phyloP scores from a whole-genome alignment of 1,140 invertebrate species.

The Drosophila arizonae region DNA sequence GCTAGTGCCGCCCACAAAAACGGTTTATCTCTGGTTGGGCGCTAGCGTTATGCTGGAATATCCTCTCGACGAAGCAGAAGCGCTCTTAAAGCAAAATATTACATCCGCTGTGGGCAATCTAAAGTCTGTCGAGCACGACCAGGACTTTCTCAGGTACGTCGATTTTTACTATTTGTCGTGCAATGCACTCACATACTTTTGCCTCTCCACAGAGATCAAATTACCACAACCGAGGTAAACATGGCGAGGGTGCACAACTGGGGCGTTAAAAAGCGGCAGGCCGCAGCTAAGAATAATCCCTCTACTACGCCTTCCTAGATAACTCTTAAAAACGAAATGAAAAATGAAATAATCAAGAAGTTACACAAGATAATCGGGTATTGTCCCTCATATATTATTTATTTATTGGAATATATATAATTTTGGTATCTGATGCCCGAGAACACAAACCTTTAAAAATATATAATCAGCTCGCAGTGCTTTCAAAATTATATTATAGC shows the following conservation, averaged over 20 bases:
- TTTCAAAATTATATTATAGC: slow-evolving; percentile 33
- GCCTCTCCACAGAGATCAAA: slow-evolving; percentile 91
- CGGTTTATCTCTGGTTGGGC: slow-evolving; percentile 98
- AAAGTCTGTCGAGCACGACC: slow-evolving; percentile 93
- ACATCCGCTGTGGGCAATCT: slow-evolving; percentile 93
- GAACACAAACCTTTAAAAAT: slow-evolving; percentile 16
- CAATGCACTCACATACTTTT: not conserved
- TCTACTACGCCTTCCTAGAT: slow-evolving; percentile 49
- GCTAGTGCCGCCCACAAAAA: slow-evolving; percentile 94
- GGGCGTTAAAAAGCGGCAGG: slow-evolving; percentile 94
- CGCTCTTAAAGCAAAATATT: slow-evolving; percentile 94
- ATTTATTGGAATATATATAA: slow-evolving; percentile 40
- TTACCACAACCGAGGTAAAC: slow-evolving; percentile 99
- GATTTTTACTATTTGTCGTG: not conserved
- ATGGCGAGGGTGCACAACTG: slow-evolving; percentile 98
- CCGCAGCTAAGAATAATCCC: slow-evolving; percentile 78
- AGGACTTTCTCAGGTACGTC: slow-evolving; percentile 84
- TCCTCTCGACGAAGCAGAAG: slow-evolving; percentile 94
- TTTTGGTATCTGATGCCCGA: slow-evolving; percentile 1
- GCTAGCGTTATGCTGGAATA: slow-evolving; percentile 99
- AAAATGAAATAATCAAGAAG: slow-evolving; percentile 20
- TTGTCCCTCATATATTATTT: slow-evolving; percentile 57
- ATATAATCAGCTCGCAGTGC: slow-evolving; percentile 36
- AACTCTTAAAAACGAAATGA: slow-evolving; percentile 1
- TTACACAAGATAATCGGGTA: slow-evolving; percentile 12